Conservation (phyloP, 2,888 invertebrate genomes). For the Stomorhina lunata region DNA sequence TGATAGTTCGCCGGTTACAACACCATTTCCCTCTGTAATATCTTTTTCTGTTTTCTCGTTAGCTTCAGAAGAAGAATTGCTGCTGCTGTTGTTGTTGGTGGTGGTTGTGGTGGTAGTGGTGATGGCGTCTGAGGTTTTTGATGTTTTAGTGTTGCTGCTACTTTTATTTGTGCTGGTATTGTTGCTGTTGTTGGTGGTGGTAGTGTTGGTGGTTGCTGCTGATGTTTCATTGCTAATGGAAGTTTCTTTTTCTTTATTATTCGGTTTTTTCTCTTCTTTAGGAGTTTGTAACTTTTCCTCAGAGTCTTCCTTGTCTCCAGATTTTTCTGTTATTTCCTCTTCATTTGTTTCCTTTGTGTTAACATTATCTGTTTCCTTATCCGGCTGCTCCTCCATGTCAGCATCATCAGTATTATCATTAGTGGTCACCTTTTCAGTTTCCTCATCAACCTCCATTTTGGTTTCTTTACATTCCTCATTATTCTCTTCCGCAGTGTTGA, state of each 20-base stretch:
- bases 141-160: conserved; percentile 3
- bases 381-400: too few relatives aligned
- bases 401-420: conserved; percentile 17
- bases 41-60: conserved; percentile 33
- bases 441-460: conserved; percentile 52
- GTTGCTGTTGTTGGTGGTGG: conserved; percentile 34
- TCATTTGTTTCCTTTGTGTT: too few relatives aligned
- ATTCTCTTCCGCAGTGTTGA: conserved; percentile 21
- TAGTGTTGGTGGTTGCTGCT: conserved; percentile 21
- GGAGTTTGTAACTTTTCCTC: conserved; percentile 22
- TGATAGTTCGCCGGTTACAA: conserved; percentile 56
- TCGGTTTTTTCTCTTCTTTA: too few relatives aligned
- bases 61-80: conserved; percentile 32
- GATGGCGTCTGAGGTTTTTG: conserved; percentile 10
- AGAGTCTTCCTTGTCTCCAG: conserved; percentile 12
- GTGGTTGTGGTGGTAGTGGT: conserved; percentile 21
- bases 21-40: conserved; percentile 48
- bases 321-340: too few relatives aligned
- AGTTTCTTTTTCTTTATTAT: conserved; percentile 42
- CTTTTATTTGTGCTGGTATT: conserved; percentile 9
- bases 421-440: too few relatives aligned
- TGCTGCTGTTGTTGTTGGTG: too few relatives aligned
- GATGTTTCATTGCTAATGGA: conserved; percentile 24
- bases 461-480: conserved; percentile 4
- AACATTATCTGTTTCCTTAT: conserved; percentile 35